Conservation (phyloP, 2,888 invertebrate species). For the Pyrrhia umbra region DNA sequence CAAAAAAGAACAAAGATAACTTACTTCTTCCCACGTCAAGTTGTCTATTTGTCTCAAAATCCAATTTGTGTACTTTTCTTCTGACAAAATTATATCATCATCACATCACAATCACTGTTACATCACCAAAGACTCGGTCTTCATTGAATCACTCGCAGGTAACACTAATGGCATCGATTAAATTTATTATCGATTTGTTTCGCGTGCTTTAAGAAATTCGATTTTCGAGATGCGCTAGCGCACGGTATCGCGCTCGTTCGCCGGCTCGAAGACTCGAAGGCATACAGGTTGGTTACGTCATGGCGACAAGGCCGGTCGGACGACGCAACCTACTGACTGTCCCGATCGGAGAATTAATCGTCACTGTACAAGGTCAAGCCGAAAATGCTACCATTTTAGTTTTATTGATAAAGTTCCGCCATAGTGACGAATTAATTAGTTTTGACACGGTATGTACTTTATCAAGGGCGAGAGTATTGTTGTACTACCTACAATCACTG, state of each 20-base stretch:
- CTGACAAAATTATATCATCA: conserved; percentile 32
- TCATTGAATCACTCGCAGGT: conserved; percentile 31
- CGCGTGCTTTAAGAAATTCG: conserved; percentile 58
- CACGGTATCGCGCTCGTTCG: conserved; percentile 75
- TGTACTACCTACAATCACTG: background rate
- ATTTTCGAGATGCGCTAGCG: conserved; percentile 74
- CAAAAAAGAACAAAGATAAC: conserved; percentile 21
- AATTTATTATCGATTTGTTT: conserved; percentile 57
- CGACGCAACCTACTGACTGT: conserved; percentile 78
- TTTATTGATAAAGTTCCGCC: conserved; percentile 57
- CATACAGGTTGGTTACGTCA: conserved; percentile 83
- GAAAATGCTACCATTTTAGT: conserved; percentile 68
- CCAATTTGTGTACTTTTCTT: conserved; percentile 29
- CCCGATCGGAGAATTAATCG: conserved; percentile 78
- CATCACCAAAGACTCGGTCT: conserved; percentile 15
- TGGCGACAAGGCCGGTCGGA: conserved; percentile 73
- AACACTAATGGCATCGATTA: conserved; percentile 36
- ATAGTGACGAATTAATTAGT: conserved; percentile 46
- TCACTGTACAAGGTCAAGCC: conserved; percentile 74
- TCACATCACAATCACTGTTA: conserved; percentile 30
- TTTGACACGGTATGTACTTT: conserved; percentile 2
- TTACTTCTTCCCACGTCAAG: conserved; percentile 43
- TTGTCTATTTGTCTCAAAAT: conserved; percentile 41
- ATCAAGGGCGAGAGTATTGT: background rate
- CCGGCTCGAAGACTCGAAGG: conserved; percentile 76